Conservation (phyloP, 2,797 vertebrate species). For the Cryptoblepharus egeriae region DNA sequence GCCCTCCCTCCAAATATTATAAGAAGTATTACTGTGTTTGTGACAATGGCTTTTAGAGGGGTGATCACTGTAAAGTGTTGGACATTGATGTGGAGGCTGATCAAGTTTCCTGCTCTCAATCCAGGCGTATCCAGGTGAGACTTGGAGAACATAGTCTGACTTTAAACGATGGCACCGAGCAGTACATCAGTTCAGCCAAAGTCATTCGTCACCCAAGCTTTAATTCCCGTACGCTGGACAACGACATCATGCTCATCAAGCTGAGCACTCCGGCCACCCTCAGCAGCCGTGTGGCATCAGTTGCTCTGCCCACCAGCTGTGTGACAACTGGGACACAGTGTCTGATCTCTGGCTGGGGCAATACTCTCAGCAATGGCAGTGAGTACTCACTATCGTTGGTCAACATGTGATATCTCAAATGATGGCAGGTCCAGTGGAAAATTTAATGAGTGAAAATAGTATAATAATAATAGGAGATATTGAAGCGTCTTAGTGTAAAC, state of each 20-base stretch:
- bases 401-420: not conserved
- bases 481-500: not conserved
- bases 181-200: conserved; percentile 74
- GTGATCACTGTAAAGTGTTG: no score
- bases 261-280: conserved; percentile 76
- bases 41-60: not conserved
- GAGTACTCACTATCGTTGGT: conserved; percentile 50
- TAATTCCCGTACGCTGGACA: conserved; percentile 70
- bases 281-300: conserved; percentile 74
- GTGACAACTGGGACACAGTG: conserved; percentile 79
- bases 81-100: rapidly evolving
- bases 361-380: conserved; percentile 78
- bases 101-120: conserved; percentile 34
- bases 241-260: conserved; percentile 89
- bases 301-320: conserved; percentile 80
- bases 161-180: conserved; percentile 73
- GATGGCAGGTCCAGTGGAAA: not conserved
- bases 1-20: no score
- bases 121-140: conserved; percentile 81
- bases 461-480: not conserved
- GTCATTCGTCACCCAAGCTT: conserved; percentile 78
- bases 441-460: not conserved
- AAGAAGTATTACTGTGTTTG: no score
- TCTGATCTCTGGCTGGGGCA: conserved; percentile 84
- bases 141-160: conserved; percentile 81